Conservation (phyloP, 2,888 invertebrate genomes). For the Nomada hirtipes region DNA sequence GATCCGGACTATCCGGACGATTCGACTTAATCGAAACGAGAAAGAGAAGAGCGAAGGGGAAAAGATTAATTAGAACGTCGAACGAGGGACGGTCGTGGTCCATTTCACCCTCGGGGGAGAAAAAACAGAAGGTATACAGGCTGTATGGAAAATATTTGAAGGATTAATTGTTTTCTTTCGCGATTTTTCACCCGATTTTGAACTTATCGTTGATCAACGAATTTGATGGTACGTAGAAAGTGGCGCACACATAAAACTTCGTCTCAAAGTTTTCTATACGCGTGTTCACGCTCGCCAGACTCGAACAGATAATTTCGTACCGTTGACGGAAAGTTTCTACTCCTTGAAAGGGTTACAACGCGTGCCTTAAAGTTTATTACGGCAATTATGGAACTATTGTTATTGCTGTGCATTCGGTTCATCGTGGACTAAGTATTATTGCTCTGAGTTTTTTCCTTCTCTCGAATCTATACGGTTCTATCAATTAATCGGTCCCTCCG, state of each 20-base stretch:
- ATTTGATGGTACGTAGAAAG: background rate
- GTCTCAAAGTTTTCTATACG: background rate
- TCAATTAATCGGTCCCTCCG: background rate
- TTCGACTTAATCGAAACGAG: slow-evolving; percentile 9
- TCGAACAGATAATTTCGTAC: background rate
- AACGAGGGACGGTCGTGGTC: background rate
- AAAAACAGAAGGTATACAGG: background rate
- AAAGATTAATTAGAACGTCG: background rate
- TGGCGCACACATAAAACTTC: background rate
- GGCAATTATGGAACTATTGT: slow-evolving; percentile 24
- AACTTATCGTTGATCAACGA: background rate
- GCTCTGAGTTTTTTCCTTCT: slow-evolving; percentile 43
- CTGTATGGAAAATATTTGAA: background rate
- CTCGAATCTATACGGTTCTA: background rate
- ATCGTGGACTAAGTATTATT: slow-evolving; percentile 56
- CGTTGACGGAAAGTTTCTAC: background rate
- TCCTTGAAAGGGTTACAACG: background rate
- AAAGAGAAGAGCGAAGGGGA: slow-evolving; percentile 5
- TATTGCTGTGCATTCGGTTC: slow-evolving; percentile 59
- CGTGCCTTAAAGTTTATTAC: slow-evolving; percentile 14
- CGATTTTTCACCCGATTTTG: background rate
- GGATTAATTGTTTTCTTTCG: too few species aligned
- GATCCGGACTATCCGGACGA: background rate
- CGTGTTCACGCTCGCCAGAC: background rate
- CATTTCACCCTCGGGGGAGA: background rate